These are phyloP conservation scores for Portevinia maculata DNA, from an alignment of 2,888 invertebrate genomes.

Conservation along the genomic window DNA sequence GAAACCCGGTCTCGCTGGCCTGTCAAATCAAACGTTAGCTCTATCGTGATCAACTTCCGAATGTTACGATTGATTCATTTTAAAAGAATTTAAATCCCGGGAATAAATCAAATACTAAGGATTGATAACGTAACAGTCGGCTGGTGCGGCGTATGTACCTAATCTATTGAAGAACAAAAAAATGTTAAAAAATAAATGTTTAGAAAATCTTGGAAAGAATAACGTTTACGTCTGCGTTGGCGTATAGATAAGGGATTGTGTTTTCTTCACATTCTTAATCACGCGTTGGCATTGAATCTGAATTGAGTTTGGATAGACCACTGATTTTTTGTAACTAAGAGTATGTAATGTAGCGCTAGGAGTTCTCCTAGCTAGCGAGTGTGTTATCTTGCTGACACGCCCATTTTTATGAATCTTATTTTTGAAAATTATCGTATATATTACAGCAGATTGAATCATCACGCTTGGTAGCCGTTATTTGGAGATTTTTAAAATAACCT, in stretches of 20 bases:
- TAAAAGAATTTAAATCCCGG: conserved; percentile 39
- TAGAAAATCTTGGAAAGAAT: background rate
- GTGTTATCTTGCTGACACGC: background rate
- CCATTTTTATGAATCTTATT: no score
- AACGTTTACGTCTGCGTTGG: conserved; percentile 24
- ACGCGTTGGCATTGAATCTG: conserved; percentile 1
- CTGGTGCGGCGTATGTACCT: conserved; percentile 17
- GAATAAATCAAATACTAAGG: conserved; percentile 51
- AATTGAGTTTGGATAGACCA: background rate
- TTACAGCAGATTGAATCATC: no score
- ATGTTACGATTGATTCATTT: conserved; percentile 45
- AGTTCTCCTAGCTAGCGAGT: no score
- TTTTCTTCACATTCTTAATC: background rate
- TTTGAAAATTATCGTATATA: no score
- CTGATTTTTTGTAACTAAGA: background rate
- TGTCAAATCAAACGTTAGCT: conserved; percentile 22
- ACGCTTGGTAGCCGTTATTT: no score
- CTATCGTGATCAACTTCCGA: conserved; percentile 48
- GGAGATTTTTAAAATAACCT: no score
- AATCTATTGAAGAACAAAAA: conserved; percentile 57
- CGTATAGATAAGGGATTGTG: conserved; percentile 43
- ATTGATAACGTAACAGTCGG: conserved; percentile 52
- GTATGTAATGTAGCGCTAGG: no score
- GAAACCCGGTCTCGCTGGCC: background rate
- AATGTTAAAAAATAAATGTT: conserved; percentile 13